Evolutionary conservation across 2,888 invertebrate genomes (phyloP).

Genomic region (Altica lythri): DNA sequence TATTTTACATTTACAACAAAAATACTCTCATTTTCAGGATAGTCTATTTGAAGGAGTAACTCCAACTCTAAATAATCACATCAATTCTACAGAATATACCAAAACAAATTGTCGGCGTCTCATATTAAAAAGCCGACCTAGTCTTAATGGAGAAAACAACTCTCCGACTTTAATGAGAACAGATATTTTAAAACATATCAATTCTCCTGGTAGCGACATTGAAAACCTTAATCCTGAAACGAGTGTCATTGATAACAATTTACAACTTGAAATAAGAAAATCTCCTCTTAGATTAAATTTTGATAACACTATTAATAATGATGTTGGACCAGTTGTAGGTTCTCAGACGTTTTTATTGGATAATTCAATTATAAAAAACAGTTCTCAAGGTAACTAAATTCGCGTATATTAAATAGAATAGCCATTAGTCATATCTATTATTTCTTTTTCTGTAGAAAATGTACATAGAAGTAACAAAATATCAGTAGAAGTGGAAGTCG

Average conservation of each 20-base stretch:
- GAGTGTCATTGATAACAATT: conserved; percentile 16
- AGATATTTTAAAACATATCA: conserved; percentile 38
- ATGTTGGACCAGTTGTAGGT: conserved; percentile 16
- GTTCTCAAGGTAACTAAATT: conserved; percentile 19
- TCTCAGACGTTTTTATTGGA: conserved; percentile 33
- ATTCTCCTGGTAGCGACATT: conserved; percentile 31
- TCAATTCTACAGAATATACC: conserved; percentile 35
- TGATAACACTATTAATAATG: conserved; percentile 32
- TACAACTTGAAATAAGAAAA: conserved; percentile 19
- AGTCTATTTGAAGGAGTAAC: conserved; percentile 75
- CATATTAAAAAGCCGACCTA: conserved; percentile 37
- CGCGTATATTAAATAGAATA: background rate
- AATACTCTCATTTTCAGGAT: conserved; percentile 63
- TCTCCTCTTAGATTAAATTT: conserved; percentile 37
- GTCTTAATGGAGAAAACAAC: conserved; percentile 18
- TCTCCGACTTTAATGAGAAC: conserved; percentile 32
- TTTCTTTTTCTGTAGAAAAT: conserved; percentile 1
- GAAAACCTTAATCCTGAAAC: conserved; percentile 19
- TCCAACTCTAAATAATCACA: conserved; percentile 27
- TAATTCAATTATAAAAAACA: conserved; percentile 29
- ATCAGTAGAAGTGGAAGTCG: conserved; percentile 28
- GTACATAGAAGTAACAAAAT: conserved; percentile 10
- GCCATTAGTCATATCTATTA: background rate
- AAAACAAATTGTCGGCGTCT: conserved; percentile 41
- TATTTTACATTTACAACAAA: no score